Evolutionary conservation across 2,888 invertebrate species (phyloP), one percentile per base, ranked within the genome.

Genomic region (Chrysodeixis includens): DNA sequence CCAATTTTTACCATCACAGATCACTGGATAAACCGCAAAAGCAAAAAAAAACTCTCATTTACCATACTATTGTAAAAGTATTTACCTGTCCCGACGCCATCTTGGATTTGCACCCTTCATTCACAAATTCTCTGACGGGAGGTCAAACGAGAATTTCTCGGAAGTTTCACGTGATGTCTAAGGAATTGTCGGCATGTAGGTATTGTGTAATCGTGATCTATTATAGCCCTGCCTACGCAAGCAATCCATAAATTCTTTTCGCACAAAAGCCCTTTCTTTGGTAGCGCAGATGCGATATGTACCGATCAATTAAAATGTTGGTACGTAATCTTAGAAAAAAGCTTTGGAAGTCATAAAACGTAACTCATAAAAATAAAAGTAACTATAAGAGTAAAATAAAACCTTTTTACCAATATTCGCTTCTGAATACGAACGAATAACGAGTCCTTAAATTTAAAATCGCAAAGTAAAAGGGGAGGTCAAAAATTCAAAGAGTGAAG

Each of bases 91-190:
- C 58, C 56, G 26, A 6, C 77, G 82, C 82, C 81, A 84, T 86
- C 76, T 85, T 86, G 79, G 78, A 77, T 79, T 77, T 82, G 74
- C 77, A 78, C 74, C 75, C 81, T 84, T 86, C 82, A 83, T 91
- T 92, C 89, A 89, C 76, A 83, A 86, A 89, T 90, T 87, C 87
- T 79, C 81, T 88, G 69, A 73, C 78, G 75, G 78, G 77, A 74
- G 81, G 83, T 83, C 83, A 83, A 68, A 72, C 68, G 80, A 76
- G 83, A 83, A 89, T 89, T 90, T 90, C 81, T 80, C 75, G 81
- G 84, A 90, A 89, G 83, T 85, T 78, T 80, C 83, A 79, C 78
- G 77, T 83, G 26, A 67, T 51, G 62, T 67, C 59, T 32, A 49
- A 61, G 55, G 46, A 49, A 76, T 76, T 53, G 68, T 57, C 55